These are phyloP conservation scores for Palythoa grandis DNA, from an alignment of 92 coral and sea anemone genomes.

Conservation along the genomic window DNA sequence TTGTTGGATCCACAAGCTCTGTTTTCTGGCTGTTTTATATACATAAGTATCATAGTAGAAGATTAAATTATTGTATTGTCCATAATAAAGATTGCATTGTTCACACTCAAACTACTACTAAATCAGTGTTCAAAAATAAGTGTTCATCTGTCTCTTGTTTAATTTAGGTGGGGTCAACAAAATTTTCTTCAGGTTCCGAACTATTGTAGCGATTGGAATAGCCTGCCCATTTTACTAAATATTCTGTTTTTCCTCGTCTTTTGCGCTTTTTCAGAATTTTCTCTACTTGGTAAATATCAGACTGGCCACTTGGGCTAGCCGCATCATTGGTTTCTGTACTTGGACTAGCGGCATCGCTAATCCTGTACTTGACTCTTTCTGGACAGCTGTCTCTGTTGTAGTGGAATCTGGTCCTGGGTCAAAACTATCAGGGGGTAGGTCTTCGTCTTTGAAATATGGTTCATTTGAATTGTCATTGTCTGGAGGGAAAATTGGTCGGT, in stretches of 20 bases:
- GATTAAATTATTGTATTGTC: no score
- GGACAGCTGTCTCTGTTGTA: not conserved
- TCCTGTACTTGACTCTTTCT: not conserved
- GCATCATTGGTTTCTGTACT: not conserved
- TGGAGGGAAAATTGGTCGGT: slow-evolving; percentile 16
- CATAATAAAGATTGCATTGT: no score
- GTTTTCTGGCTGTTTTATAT: no score
- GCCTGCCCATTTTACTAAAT: slow-evolving; percentile 45
- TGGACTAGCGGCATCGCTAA: not conserved
- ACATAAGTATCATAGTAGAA: no score
- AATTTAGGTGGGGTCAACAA: not conserved
- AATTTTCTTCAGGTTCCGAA: slow-evolving; percentile 32
- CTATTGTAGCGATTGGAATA: slow-evolving; percentile 34
- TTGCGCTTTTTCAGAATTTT: slow-evolving; percentile 15
- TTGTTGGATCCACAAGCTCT: no score
- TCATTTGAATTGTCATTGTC: slow-evolving; percentile 3
- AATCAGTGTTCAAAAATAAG: no score
- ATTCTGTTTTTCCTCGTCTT: slow-evolving; percentile 20
- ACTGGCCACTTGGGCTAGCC: not conserved
- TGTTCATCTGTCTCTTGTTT: no score
- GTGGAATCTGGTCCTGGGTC: not conserved
- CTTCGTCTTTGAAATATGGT: slow-evolving; percentile 16
- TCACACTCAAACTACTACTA: no score
- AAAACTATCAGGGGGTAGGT: slow-evolving; percentile 37
- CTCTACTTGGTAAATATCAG: slow-evolving; percentile 27